These are phyloP conservation scores for Forbesichthys papilliferus DNA, from an alignment of 2,113 vertebrate genomes.

Conservation along the genomic window DNA sequence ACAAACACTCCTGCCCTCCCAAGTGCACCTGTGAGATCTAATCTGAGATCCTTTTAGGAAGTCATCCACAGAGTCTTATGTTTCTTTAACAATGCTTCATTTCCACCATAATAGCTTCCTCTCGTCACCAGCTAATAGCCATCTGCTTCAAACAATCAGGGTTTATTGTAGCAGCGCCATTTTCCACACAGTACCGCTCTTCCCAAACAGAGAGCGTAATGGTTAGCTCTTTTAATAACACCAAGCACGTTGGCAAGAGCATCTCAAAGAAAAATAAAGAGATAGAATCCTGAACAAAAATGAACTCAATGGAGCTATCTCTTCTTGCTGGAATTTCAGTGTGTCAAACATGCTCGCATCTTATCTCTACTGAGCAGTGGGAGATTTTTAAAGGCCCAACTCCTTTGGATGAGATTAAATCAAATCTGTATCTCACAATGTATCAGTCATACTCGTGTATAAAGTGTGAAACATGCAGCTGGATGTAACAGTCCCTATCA, in stretches of 20 bases:
- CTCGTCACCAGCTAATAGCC: conserved; percentile 58
- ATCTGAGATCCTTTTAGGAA: conserved; percentile 69
- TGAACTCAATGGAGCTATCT: conserved; percentile 20
- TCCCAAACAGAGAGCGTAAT: conserved; percentile 28
- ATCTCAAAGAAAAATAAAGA: conserved; percentile 27
- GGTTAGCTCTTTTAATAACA: conserved; percentile 4
- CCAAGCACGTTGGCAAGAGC: neutral
- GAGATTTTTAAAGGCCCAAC: conserved; percentile 31
- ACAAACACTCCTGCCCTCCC: conserved; percentile 54
- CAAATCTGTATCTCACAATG: conserved; percentile 16
- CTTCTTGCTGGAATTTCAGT: conserved; percentile 16
- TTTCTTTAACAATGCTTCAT: conserved; percentile 74
- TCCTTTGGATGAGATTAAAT: conserved; percentile 36
- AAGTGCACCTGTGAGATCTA: conserved; percentile 71
- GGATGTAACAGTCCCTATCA: conserved; percentile 7
- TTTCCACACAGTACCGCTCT: conserved; percentile 21
- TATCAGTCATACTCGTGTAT: conserved; percentile 39
- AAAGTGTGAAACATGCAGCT: conserved; percentile 22
- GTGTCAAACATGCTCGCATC: conserved; percentile 29
- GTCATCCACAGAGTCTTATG: conserved; percentile 57
- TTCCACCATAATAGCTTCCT: conserved; percentile 68
- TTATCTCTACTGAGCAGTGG: conserved; percentile 18
- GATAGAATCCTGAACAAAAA: conserved; percentile 34
- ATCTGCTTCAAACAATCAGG: conserved; percentile 69
- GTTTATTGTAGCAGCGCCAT: conserved; percentile 48